Evolutionary conservation across 2,113 vertebrate genomes (phyloP).

Genomic region (Lampris incognitus): DNA sequence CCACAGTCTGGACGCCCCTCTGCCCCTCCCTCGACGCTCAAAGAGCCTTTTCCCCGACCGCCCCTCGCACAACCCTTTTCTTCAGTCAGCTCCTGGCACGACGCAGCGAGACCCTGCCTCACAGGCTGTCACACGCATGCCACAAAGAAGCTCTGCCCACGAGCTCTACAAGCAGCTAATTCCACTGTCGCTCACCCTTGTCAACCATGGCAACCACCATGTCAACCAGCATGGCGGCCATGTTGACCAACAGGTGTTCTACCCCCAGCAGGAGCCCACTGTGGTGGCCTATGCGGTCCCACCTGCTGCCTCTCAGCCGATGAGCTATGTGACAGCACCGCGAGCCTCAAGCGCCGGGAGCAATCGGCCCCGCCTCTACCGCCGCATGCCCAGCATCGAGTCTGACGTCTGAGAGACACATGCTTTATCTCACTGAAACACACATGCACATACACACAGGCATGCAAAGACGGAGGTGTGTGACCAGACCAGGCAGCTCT

Average conservation of each 20-base stretch:
- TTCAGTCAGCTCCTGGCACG: constrained; percentile 83
- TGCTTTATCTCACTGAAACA: constrained; percentile 52
- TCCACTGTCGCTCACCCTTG: constrained; percentile 85
- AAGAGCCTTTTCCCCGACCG: constrained; percentile 93
- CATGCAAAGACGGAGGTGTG: constrained; percentile 51
- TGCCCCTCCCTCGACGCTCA: constrained; percentile 87
- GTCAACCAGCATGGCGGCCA: constrained; percentile 73
- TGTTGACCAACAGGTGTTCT: constrained; percentile 78
- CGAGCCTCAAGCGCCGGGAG: constrained; percentile 94
- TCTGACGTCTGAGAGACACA: constrained; percentile 90
- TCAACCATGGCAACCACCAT: constrained; percentile 86
- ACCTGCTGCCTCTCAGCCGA: constrained; percentile 89
- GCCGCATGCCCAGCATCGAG: constrained; percentile 99
- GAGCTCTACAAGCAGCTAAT: constrained; percentile 95
- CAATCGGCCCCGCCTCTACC: constrained; percentile 93
- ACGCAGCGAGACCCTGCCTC: constrained; percentile 68
- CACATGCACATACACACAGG: constrained; percentile 55
- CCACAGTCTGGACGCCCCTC: constrained; percentile 84
- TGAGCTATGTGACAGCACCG: constrained; percentile 88
- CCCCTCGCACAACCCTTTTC: constrained; percentile 92
- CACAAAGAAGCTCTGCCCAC: constrained; percentile 89
- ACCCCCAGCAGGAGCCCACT: constrained; percentile 87
- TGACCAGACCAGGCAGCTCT: constrained; percentile 64
- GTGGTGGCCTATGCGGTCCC: constrained; percentile 96
- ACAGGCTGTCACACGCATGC: constrained; percentile 86